These are phyloP conservation scores for Crotalus horridus DNA, from an alignment of 2,113 vertebrate genomes.

Conservation along the genomic window DNA sequence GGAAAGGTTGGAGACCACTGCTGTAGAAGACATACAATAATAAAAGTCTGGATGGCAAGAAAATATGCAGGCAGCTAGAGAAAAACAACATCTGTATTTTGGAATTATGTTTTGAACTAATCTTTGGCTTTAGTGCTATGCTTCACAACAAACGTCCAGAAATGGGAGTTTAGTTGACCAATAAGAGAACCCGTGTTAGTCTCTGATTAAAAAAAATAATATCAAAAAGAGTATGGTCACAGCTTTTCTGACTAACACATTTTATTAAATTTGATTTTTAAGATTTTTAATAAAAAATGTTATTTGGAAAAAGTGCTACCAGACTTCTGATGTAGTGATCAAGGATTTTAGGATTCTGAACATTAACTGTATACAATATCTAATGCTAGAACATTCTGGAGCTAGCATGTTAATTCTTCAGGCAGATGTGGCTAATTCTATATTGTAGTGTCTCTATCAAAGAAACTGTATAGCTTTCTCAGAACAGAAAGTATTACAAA, in stretches of 20 bases:
- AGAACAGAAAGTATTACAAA: not conserved
- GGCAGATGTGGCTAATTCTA: not conserved
- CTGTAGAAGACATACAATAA: not conserved
- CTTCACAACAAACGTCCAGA: not conserved
- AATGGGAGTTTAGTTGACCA: not conserved
- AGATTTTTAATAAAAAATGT: not conserved
- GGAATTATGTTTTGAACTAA: not conserved
- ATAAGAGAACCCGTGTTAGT: not conserved
- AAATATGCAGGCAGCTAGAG: not conserved
- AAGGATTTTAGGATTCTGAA: not conserved
- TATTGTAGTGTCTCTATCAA: not conserved
- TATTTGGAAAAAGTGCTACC: not conserved
- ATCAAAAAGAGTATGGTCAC: not conserved
- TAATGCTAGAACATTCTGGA: not conserved
- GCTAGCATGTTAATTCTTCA: not conserved
- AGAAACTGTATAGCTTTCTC: not conserved
- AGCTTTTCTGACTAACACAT: not conserved
- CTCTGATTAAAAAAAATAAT: not conserved
- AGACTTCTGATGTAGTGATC: not conserved
- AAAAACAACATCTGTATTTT: not conserved
- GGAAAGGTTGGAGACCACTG: too few relatives aligned
- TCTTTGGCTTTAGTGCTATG: not conserved
- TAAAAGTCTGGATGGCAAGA: not conserved
- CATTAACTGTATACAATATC: too few relatives aligned
- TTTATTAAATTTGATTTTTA: not conserved